Evolutionary conservation across 2,888 invertebrate species (phyloP).

Genomic region (Hypercompe scribonia): DNA sequence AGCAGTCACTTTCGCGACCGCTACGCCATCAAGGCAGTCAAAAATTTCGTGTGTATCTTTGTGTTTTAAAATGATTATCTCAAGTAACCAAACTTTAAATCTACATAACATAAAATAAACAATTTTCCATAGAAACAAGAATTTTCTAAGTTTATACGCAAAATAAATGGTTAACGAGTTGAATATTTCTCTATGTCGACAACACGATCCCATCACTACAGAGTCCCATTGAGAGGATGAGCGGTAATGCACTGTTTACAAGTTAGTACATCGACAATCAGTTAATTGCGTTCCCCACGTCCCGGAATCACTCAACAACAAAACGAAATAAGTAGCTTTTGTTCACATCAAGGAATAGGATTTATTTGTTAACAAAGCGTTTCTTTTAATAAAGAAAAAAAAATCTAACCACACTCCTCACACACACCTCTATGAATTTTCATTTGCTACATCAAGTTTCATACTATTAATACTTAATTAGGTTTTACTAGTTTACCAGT

Average conservation of each 20-base stretch:
- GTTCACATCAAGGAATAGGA: slow-evolving; percentile 14
- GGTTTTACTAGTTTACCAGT: too few species aligned
- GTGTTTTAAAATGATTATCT: too few species aligned
- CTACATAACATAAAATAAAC: neutral
- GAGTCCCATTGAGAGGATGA: slow-evolving; percentile 72
- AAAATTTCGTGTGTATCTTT: too few species aligned
- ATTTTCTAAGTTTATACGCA: neutral
- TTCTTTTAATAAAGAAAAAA: neutral
- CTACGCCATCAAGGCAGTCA: too few species aligned
- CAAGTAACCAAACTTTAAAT: neutral
- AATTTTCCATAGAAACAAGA: neutral
- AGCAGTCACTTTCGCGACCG: too few species aligned
- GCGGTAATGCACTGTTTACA: slow-evolving; percentile 83
- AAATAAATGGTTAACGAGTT: neutral
- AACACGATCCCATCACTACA: slow-evolving; percentile 52
- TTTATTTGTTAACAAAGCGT: neutral
- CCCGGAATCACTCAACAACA: slow-evolving; percentile 49
- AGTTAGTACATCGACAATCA: slow-evolving; percentile 74
- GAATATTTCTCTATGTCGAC: slow-evolving; percentile 19
- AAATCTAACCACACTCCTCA: too few species aligned
- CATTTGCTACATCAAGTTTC: too few species aligned
- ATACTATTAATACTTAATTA: too few species aligned
- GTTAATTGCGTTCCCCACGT: slow-evolving; percentile 68
- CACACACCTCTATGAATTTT: too few species aligned
- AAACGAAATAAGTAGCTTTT: slow-evolving; percentile 34